phyloP scores from a whole-genome alignment of 2,888 invertebrate genomes.

The Lochmaea crataegi region DNA sequence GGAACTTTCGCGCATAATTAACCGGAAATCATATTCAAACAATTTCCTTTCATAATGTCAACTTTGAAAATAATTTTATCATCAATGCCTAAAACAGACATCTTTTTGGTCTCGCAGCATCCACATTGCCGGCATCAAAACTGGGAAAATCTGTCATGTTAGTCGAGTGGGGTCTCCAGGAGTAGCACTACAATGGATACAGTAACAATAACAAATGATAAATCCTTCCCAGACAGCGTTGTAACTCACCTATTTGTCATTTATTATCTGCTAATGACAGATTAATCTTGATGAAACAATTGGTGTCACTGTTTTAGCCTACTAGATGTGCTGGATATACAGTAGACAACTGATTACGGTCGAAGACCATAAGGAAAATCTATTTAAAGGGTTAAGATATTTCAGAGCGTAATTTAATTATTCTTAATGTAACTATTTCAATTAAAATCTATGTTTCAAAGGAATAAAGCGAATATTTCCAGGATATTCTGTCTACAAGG shows the following conservation, averaged over 20 bases:
- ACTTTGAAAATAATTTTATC: constrained; percentile 9
- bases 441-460: too few relatives aligned
- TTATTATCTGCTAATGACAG: constrained; percentile 54
- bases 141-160: constrained; percentile 24
- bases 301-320: constrained; percentile 32
- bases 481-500: too few relatives aligned
- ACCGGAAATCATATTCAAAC: neutral
- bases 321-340: constrained; percentile 16
- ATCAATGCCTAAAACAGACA: constrained; percentile 32
- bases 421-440: too few relatives aligned
- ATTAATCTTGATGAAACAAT: constrained; percentile 55
- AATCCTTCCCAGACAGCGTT: constrained; percentile 42
- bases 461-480: too few relatives aligned
- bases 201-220: constrained; percentile 48
- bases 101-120: constrained; percentile 19
- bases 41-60: neutral
- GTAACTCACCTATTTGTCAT: constrained; percentile 51
- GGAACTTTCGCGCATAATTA: neutral
- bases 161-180: constrained; percentile 33
- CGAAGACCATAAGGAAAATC: neutral
- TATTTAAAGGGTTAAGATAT: neutral
- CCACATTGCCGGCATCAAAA: constrained; percentile 15
- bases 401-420: neutral
- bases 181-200: constrained; percentile 41
- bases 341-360: constrained; percentile 22